Conservation (phyloP, 2,888 invertebrate species). For the Cryptus viduatorius region DNA sequence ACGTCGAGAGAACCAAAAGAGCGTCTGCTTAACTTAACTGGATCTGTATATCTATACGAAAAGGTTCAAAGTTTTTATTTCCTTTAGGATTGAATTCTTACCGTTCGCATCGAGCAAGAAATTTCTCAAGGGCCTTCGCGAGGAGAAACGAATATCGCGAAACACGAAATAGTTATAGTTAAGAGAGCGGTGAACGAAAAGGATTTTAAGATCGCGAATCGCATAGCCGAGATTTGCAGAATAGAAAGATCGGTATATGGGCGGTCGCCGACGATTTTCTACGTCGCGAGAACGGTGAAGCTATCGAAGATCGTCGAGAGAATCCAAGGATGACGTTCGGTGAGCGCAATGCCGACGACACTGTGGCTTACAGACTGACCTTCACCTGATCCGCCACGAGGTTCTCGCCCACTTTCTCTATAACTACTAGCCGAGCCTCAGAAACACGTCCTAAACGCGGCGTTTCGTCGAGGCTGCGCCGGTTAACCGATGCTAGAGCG, state of each 20-base stretch:
- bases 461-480: constrained; percentile 24
- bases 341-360: constrained; percentile 69
- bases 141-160: not conserved
- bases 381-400: constrained; percentile 73
- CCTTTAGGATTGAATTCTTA: not conserved
- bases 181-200: not conserved
- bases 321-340: constrained; percentile 64
- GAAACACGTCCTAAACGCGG: constrained; percentile 64
- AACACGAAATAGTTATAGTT: not conserved
- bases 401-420: constrained; percentile 75
- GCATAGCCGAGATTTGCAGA: not conserved
- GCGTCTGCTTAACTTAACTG: not conserved
- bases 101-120: not conserved
- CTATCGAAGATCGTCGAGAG: constrained; percentile 5
- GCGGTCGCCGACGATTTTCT: not conserved
- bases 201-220: not conserved
- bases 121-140: not conserved
- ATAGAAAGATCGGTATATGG: not conserved
- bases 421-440: constrained; percentile 41
- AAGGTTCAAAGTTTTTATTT: not conserved
- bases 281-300: not conserved
- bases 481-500: not conserved
- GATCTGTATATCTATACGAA: not conserved
- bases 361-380: constrained; percentile 68
- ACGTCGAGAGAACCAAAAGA: constrained; percentile 2